A percentile compares a stretch with the other conserved stretches of the same genome.
These are phyloP conservation scores for Carettochelys insculpta DNA, from an alignment of 2,113 vertebrate species.

Conservation along the genomic window DNA sequence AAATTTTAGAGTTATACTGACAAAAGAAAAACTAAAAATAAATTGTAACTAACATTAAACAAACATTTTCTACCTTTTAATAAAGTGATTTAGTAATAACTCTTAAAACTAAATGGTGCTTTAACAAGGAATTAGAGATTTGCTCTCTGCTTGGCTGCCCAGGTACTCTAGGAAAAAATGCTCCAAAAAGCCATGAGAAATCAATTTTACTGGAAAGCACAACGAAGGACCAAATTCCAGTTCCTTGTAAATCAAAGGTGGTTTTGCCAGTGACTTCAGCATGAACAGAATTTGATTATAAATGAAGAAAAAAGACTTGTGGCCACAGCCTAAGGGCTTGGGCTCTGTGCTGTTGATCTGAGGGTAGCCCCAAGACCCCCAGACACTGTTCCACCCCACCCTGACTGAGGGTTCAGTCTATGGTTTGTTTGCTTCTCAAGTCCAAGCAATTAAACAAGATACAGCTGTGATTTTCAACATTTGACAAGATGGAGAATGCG, in stretches of 20 bases:
- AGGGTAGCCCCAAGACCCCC: no score
- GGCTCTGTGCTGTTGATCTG: no score
- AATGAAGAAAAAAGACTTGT: neutral
- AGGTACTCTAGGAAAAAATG: neutral
- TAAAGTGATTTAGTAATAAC: neutral
- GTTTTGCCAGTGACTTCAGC: rapidly evolving
- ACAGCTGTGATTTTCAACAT: neutral
- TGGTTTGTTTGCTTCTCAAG: no score
- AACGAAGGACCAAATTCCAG: neutral
- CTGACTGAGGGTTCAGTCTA: no score
- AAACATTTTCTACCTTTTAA: neutral
- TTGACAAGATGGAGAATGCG: rapidly evolving
- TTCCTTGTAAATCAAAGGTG: neutral
- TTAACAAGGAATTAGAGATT: neutral
- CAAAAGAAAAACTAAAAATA: neutral
- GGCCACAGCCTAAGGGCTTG: no score
- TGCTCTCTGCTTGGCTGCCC: neutral
- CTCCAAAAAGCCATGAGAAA: neutral
- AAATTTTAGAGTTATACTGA: neutral
- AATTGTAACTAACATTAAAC: neutral
- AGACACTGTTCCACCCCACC: no score
- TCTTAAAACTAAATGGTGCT: neutral
- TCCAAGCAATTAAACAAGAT: neutral
- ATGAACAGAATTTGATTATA: neutral
- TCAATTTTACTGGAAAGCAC: neutral